Conservation (phyloP, 2,113 vertebrate species). For the Callipepla californica region DNA sequence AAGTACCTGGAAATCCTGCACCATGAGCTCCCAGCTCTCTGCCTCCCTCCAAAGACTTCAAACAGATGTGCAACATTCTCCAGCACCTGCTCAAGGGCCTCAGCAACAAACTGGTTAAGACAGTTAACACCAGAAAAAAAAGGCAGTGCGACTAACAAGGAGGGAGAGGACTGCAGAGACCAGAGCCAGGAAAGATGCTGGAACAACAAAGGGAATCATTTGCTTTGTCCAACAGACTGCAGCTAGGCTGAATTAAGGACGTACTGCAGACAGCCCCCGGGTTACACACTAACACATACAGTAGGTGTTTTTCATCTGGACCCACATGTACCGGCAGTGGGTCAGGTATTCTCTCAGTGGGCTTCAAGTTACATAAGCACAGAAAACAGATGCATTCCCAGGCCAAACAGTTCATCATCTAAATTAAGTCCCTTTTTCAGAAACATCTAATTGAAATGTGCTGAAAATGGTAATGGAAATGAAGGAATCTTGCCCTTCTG, state of each 20-base stretch:
- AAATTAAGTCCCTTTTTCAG: neutral
- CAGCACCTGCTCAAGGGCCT: neutral
- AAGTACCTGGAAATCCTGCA: neutral
- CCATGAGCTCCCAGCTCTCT: neutral
- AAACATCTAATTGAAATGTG: neutral
- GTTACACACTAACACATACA: neutral
- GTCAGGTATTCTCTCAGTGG: neutral
- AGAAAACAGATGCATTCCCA: neutral
- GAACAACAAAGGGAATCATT: neutral
- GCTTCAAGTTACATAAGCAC: neutral
- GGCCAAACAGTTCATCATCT: neutral
- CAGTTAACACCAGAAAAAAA: neutral
- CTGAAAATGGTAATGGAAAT: neutral
- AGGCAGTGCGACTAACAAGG: neutral
- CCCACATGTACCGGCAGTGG: neutral
- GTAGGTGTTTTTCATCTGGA: neutral
- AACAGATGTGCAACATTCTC: neutral
- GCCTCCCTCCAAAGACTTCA: neutral
- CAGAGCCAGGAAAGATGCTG: neutral
- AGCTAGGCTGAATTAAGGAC: neutral
- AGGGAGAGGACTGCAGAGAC: fast-evolving
- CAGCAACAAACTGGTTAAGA: neutral
- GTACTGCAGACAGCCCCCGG: neutral
- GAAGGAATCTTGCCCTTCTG: neutral
- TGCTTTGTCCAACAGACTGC: neutral